These are phyloP conservation scores for Lydus trimaculatus DNA, from an alignment of 2,888 invertebrate genomes.

Conservation along the genomic window DNA sequence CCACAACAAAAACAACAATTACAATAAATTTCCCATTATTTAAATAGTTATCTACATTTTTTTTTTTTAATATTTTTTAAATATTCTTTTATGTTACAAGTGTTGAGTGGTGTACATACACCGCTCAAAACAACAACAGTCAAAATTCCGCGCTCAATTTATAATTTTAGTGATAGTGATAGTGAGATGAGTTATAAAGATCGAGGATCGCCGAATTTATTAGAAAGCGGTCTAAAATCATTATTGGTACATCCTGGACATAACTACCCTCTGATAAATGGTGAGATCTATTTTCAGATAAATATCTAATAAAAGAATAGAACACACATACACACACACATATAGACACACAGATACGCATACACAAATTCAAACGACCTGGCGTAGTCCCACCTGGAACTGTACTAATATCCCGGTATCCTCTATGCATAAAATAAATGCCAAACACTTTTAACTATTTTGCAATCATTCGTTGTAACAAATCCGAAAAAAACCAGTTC, in stretches of 20 bases:
- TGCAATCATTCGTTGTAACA: not conserved
- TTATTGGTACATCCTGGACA: slow-evolving; percentile 85
- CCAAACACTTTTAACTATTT: not conserved
- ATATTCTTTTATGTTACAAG: slow-evolving; percentile 38
- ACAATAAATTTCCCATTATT: slow-evolving; percentile 45
- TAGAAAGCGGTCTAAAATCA: slow-evolving; percentile 87
- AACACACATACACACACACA: not conserved
- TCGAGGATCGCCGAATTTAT: slow-evolving; percentile 83
- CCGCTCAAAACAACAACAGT: slow-evolving; percentile 44
- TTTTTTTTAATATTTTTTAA: not conserved
- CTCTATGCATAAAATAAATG: not conserved
- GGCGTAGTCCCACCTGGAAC: slow-evolving; percentile 13
- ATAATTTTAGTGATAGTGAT: slow-evolving; percentile 61
- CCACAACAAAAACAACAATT: slow-evolving; percentile 17
- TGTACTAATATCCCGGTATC: not conserved
- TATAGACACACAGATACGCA: too few species aligned
- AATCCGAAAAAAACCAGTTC: not conserved
- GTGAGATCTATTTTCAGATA: slow-evolving; percentile 60
- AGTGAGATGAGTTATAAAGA: slow-evolving; percentile 90
- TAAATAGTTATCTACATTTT: slow-evolving; percentile 44
- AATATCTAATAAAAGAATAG: not conserved
- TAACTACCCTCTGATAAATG: slow-evolving; percentile 80
- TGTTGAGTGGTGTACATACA: slow-evolving; percentile 40
- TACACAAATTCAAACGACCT: not conserved
- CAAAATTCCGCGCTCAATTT: slow-evolving; percentile 61